These are phyloP conservation scores for Hydrolagus colliei DNA, from an alignment of 2,797 vertebrate genomes.

Conservation along the genomic window DNA sequence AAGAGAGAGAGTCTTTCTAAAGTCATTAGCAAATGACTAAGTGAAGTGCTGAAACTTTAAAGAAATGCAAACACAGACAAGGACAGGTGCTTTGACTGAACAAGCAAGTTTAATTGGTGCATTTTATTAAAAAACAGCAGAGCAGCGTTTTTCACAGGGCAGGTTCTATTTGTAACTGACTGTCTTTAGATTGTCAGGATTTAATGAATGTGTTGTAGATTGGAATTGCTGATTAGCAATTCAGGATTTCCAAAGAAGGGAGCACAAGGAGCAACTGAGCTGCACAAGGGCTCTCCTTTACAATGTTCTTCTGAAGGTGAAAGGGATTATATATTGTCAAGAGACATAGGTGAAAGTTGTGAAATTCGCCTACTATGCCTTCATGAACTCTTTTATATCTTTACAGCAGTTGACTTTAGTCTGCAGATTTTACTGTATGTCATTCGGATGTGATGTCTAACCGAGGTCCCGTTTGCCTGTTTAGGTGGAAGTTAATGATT, in stretches of 20 bases:
- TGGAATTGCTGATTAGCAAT: slow-evolving; percentile 69
- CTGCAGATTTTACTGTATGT: no score
- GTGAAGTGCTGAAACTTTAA: slow-evolving; percentile 18
- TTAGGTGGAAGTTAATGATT: no score
- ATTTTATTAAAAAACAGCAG: slow-evolving; percentile 67
- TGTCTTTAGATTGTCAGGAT: slow-evolving; percentile 60
- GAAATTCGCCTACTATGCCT: not conserved
- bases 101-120: slow-evolving; percentile 67
- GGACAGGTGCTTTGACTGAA: slow-evolving; percentile 67
- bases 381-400: not conserved
- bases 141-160: slow-evolving; percentile 64
- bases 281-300: not conserved
- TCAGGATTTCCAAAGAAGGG: slow-evolving; percentile 56
- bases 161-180: slow-evolving; percentile 65
- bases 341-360: not conserved
- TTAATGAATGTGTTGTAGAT: slow-evolving; percentile 64
- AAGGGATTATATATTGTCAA: not conserved
- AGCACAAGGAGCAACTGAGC: slow-evolving; percentile 39
- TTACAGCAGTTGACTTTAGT: not conserved
- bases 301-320: not conserved
- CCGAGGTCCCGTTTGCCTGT: no score
- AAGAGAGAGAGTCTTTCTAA: not conserved
- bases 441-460: no score
- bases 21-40: not conserved
- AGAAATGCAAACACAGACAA: slow-evolving; percentile 57